phyloP scores from a whole-genome alignment of 1,140 invertebrate genomes.

The Leptinotarsa undecemlineata region DNA sequence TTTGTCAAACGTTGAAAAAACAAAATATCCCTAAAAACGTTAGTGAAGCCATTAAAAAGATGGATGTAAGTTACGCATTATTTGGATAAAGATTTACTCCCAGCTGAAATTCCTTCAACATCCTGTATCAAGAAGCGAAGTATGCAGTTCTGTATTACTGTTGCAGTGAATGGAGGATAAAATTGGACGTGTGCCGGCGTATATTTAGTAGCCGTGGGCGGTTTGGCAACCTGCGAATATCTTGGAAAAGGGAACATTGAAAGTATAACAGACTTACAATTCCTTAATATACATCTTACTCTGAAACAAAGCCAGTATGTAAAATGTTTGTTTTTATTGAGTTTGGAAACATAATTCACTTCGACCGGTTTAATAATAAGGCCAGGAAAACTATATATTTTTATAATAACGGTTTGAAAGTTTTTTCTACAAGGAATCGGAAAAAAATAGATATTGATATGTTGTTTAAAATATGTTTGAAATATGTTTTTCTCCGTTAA shows the following conservation, averaged over 20 bases:
- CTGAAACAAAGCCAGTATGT: neutral
- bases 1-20: constrained; percentile 17
- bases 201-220: constrained; percentile 56
- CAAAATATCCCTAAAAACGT: constrained; percentile 13
- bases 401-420: too few species aligned
- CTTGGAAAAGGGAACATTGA: constrained; percentile 49
- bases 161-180: constrained; percentile 55
- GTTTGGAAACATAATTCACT: too few species aligned
- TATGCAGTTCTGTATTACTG: constrained; percentile 31
- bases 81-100: constrained; percentile 17
- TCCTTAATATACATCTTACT: constrained; percentile 42
- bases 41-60: constrained; percentile 10
- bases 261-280: constrained; percentile 54
- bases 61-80: constrained; percentile 17
- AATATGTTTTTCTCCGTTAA: too few species aligned
- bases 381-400: too few species aligned
- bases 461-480: too few species aligned
- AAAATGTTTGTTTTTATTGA: too few species aligned
- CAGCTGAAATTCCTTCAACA: constrained; percentile 13
- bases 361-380: too few species aligned
- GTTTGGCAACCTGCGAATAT: constrained; percentile 55
- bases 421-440: too few species aligned
- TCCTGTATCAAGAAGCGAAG: constrained; percentile 9
- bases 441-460: too few species aligned
- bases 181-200: constrained; percentile 53